Percentiles rank a stretch among this genome's conserved stretches.
Conservation (phyloP, 2,797 vertebrate species). For the Pseudotriccus pelzelni region DNA sequence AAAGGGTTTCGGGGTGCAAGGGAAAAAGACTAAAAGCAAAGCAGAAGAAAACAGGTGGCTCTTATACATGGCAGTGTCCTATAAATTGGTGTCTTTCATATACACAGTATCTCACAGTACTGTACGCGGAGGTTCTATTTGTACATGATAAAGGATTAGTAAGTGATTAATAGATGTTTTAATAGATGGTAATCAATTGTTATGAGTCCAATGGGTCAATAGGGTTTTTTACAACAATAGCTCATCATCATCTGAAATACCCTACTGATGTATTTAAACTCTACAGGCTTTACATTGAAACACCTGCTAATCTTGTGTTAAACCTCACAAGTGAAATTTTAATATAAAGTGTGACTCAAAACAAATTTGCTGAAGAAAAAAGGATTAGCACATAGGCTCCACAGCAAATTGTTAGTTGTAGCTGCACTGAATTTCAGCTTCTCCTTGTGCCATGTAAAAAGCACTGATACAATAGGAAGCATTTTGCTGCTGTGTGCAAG, state of each 20-base stretch:
- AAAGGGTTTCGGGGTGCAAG: neutral
- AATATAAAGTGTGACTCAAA: conserved; percentile 23
- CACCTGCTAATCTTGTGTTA: conserved; percentile 38
- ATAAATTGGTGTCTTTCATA: neutral
- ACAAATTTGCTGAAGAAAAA: conserved; percentile 43
- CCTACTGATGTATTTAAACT: neutral
- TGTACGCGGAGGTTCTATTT: neutral
- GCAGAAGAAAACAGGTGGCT: neutral
- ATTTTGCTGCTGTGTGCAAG: neutral
- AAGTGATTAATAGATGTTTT: conserved; percentile 22
- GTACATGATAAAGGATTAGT: neutral
- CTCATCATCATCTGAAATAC: neutral
- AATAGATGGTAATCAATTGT: neutral
- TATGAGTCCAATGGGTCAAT: neutral
- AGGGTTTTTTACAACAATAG: neutral
- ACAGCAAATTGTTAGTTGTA: conserved; percentile 22
- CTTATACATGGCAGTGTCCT: neutral
- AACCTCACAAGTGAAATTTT: conserved; percentile 33
- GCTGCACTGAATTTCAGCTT: neutral
- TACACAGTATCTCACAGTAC: neutral
- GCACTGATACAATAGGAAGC: neutral
- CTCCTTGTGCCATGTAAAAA: neutral
- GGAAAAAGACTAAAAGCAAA: neutral
- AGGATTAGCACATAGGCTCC: conserved; percentile 9
- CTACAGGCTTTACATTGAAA: neutral